Conservation (phyloP, 1,140 invertebrate species). For the Temnothorax longispinosus region DNA sequence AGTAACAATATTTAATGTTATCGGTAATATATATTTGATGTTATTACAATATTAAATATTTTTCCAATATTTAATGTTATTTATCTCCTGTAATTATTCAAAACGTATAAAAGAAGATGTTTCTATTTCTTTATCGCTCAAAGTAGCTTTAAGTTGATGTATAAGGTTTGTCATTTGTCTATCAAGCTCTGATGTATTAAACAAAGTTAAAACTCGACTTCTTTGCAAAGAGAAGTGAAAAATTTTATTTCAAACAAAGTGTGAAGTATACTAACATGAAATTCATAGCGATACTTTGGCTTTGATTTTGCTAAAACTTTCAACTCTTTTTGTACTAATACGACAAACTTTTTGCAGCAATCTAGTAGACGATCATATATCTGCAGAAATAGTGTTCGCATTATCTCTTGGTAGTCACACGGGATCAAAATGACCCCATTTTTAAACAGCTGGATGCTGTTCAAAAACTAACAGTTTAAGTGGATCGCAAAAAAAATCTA, state of each 20-base stretch:
- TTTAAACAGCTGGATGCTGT: too few relatives aligned
- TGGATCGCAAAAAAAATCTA: too few relatives aligned
- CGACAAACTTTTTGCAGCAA: background rate
- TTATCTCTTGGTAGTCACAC: background rate
- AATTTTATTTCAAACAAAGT: background rate
- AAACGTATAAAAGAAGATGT: background rate
- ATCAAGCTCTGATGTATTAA: background rate
- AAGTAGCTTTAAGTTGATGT: background rate
- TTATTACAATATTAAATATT: background rate
- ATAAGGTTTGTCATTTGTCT: background rate
- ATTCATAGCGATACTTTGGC: background rate
- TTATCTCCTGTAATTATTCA: background rate
- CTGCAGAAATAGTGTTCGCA: background rate
- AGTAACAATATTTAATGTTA: background rate
- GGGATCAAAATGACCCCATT: too few relatives aligned
- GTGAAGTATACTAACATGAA: background rate
- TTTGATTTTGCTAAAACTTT: background rate
- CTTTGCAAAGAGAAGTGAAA: background rate
- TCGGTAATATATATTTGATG: background rate
- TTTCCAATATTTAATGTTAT: background rate
- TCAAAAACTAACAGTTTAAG: too few relatives aligned
- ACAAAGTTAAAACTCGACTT: background rate
- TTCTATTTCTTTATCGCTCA: background rate
- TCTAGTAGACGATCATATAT: background rate
- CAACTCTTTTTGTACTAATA: background rate